phyloP scores from a whole-genome alignment of 2,888 invertebrate species.

The Pecten maximus region DNA sequence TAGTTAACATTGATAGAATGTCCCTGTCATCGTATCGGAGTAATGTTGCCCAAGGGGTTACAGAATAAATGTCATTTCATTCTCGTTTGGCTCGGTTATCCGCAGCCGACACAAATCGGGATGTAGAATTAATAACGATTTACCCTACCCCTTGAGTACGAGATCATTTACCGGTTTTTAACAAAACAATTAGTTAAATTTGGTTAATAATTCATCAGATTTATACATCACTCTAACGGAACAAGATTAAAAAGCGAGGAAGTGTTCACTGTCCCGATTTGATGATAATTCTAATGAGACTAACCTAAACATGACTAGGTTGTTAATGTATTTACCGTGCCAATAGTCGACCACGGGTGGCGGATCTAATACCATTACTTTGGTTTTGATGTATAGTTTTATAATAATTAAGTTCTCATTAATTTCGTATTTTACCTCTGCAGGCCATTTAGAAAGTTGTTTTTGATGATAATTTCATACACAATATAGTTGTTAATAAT shows the following conservation, averaged over 20 bases:
- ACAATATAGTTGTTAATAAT: too few relatives aligned
- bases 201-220: slow-evolving; percentile 30
- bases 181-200: slow-evolving; percentile 35
- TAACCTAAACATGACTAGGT: background rate
- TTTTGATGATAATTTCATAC: too few relatives aligned
- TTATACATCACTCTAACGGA: background rate
- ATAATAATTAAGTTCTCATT: background rate
- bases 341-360: background rate
- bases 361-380: background rate
- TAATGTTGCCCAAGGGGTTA: slow-evolving; percentile 45
- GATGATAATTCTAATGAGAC: slow-evolving; percentile 22
- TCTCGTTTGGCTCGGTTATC: slow-evolving; percentile 41
- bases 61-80: slow-evolving; percentile 41
- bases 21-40: slow-evolving; percentile 46
- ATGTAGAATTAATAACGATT: slow-evolving; percentile 31
- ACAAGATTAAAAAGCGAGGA: slow-evolving; percentile 25
- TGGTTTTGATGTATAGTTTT: background rate
- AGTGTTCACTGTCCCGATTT: slow-evolving; percentile 4
- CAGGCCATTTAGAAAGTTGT: background rate
- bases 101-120: slow-evolving; percentile 20
- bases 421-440: background rate
- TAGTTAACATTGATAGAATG: slow-evolving; percentile 54
- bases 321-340: background rate
- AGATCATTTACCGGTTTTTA: slow-evolving; percentile 26
- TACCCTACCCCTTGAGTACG: slow-evolving; percentile 7